Evolutionary conservation across 2,113 vertebrate genomes (phyloP), one percentile per base, ranked within the genome.

Genomic region (Lota lota): DNA sequence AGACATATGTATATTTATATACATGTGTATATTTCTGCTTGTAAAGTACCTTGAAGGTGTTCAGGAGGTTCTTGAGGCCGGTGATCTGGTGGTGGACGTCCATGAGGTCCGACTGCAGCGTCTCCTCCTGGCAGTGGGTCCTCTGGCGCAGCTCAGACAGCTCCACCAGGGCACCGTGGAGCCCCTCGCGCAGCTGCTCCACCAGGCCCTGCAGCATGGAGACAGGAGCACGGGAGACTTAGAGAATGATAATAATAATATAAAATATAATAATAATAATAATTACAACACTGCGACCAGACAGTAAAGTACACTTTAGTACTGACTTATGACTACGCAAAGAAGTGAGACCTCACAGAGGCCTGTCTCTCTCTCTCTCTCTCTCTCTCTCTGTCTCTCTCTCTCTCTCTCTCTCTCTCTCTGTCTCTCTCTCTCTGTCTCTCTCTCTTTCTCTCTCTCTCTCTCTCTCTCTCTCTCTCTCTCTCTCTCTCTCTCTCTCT

Each of bases 11-110:
- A 28, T 28, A 28, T 3, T 28, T 28, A n/a, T n/a, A n/a, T n/a
- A 2, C 28, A 28, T 5, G 6, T 28, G 28, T 28, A 28, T 28
- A 28, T 3, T 28, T 28, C n/a, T n/a, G n/a, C n/a, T n/a, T n/a
- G n/a, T n/a, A n/a, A n/a, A n/a, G n/a, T n/a, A 97, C 97, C 96
- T 98, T 97, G 75, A 99, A 94, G 0, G 93, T 95, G 89, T 95
- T 97, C 50, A 99, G 89, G 1, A 93, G 95, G 75, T 97, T 98
- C 87, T 95, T 97, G 87, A 99, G 93, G 77, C 95, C 92, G 2
- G 95, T 93, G 76, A 98, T 95, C 84, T 95, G 95, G 78, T 99
- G 94, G 54, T 96, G 94, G 84, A 95, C 94, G 24, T 97, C 94
- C 51, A 92, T 95, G 69, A 91, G 92, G 74, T 94, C 94, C 40